Evolutionary conservation across 2,888 invertebrate species (phyloP).

Genomic region (Maniola hyperantus): DNA sequence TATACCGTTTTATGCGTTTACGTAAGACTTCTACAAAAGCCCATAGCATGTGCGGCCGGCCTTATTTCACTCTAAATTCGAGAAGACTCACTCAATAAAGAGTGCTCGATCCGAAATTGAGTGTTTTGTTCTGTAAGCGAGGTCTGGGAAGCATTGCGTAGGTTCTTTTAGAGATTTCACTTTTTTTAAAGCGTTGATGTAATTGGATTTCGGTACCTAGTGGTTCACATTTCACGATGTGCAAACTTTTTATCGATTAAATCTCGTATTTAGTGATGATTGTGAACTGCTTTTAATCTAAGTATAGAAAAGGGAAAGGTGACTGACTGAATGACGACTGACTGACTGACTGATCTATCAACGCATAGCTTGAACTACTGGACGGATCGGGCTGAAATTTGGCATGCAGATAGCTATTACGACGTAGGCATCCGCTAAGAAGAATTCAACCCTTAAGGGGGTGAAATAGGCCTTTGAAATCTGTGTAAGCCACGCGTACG

Average conservation of each 20-base stretch:
- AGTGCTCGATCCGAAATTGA: conserved; percentile 61
- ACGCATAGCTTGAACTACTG: too few relatives aligned
- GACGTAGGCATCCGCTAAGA: too few relatives aligned
- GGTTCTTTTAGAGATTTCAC: conserved; percentile 18
- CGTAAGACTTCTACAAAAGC: background rate
- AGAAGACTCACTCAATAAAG: conserved; percentile 41
- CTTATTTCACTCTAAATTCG: conserved; percentile 20
- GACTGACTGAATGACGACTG: too few relatives aligned
- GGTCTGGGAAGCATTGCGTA: conserved; percentile 51
- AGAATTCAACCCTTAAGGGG: too few relatives aligned
- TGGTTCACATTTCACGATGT: background rate
- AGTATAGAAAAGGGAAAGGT: too few relatives aligned
- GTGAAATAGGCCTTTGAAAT: too few relatives aligned
- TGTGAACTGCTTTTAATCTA: too few relatives aligned
- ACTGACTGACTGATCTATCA: too few relatives aligned
- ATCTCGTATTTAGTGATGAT: background rate
- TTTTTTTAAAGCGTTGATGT: conserved; percentile 30
- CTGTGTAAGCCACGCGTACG: too few relatives aligned
- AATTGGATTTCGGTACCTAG: conserved; percentile 22
- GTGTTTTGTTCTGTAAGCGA: conserved; percentile 59
- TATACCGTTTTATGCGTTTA: background rate
- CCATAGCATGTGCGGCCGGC: conserved; percentile 1
- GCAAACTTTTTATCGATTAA: background rate
- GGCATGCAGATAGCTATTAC: too few relatives aligned
- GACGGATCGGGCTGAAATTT: too few relatives aligned